These are phyloP conservation scores for Heliothis peltigera DNA, from an alignment of 2,888 invertebrate species.

Conservation along the genomic window DNA sequence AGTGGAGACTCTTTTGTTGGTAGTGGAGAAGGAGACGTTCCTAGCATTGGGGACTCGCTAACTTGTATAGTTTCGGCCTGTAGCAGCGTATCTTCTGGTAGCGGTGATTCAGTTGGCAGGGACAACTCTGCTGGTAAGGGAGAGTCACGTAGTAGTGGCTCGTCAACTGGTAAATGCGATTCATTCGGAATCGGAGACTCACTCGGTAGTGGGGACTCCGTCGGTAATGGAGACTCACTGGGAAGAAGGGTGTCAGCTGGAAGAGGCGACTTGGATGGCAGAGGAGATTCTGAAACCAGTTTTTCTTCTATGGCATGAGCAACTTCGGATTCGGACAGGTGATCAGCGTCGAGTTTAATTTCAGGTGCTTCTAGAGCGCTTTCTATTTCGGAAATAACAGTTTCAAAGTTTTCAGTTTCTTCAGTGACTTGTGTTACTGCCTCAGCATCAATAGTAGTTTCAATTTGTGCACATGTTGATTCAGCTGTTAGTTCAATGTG, in stretches of 20 bases:
- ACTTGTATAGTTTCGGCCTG: constrained; percentile 55
- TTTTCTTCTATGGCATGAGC: constrained; percentile 37
- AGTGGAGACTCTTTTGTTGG: constrained; percentile 42
- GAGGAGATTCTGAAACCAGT: constrained; percentile 44
- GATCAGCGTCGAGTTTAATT: constrained; percentile 57
- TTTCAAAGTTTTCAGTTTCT: constrained; percentile 37
- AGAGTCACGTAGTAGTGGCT: constrained; percentile 57
- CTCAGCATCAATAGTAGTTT: constrained; percentile 17
- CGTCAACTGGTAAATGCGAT: constrained; percentile 60
- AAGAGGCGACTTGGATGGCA: constrained; percentile 52
- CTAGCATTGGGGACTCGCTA: constrained; percentile 56
- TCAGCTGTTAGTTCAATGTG: constrained; percentile 15
- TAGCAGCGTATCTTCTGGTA: constrained; percentile 55
- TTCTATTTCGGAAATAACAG: constrained; percentile 44
- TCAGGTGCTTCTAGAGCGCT: constrained; percentile 45
- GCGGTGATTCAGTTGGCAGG: constrained; percentile 55
- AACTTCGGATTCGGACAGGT: constrained; percentile 40
- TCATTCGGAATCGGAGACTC: constrained; percentile 61
- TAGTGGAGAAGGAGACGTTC: constrained; percentile 48
- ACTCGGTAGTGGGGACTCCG: constrained; percentile 57
- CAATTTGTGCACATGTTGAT: constrained; percentile 15
- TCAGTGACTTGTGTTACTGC: constrained; percentile 29
- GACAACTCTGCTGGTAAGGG: constrained; percentile 57
- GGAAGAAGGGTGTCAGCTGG: constrained; percentile 49
- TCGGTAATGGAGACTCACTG: constrained; percentile 62